Evolutionary conservation across 2,113 vertebrate genomes (phyloP), one percentile per base, ranked within the genome.

Genomic region (Embiotoca jacksoni): DNA sequence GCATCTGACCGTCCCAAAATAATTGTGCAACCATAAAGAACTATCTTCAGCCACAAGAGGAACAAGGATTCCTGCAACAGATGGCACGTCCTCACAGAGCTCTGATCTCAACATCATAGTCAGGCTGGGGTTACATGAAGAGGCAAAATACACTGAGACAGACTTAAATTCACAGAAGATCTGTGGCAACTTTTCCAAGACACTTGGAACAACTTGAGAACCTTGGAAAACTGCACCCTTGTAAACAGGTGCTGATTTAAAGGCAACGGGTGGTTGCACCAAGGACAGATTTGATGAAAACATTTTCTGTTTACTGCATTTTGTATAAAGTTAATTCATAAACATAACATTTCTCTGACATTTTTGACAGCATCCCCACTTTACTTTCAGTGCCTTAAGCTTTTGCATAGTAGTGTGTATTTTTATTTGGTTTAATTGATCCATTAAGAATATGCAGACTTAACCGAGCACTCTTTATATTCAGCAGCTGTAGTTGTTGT

Each of bases 71-170:
- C 56, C 63, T 41, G 63, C 30, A 68, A 50, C 57, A 77, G 56
- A 54, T 60, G 49, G 64, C 46, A 0, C 3, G 13, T 8, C 37
- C 59, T 59, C 50, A 31, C 64, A 54, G 31, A 61, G 39, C 37
- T 11, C 62, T 66, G 35, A 63, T 63, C 59, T 54, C 41, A 62
- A 53, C 50, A 55, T 55, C 36, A 63, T 30, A 33, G 71, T 73
- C 71, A 55, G 15, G 53, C 39, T 73, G 59, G n/a, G 58, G 31
- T 53, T 52, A 41, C 57, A 52, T 6, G 15, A 61, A 55, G 36
- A 44, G 50, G 55, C 59, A 46, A 37, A 36, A 63, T 49, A 37
- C 44, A 47, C 53, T 50, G 23, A 23, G 23, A 23, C 23, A 23
- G 23, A 23, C 23, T 23, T 23, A 23, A 23, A 23, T 23, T 23